Evolutionary conservation across 2,888 invertebrate species (phyloP).

Genomic region (Bombyx huttoni): DNA sequence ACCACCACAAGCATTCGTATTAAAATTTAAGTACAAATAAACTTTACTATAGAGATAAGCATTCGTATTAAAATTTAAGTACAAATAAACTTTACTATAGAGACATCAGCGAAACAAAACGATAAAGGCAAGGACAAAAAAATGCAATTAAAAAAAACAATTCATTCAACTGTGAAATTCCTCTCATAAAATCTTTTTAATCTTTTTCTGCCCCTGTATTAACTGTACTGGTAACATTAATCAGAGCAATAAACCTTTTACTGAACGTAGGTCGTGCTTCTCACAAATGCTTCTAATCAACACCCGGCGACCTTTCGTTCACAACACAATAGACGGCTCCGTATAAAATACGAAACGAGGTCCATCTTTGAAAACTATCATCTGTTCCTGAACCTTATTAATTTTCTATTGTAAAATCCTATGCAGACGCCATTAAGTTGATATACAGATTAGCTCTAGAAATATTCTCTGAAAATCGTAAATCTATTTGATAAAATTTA

Average conservation of each 20-base stretch:
- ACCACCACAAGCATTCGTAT: no score
- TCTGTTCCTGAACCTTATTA: conserved; percentile 24
- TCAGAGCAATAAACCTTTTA: conserved; percentile 35
- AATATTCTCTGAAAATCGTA: conserved; percentile 12
- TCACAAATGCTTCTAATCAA: conserved; percentile 45
- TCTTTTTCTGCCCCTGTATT: conserved; percentile 4
- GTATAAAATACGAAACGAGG: conserved; percentile 40
- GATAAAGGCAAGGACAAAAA: no score
- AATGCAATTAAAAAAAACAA: neutral
- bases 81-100: no score
- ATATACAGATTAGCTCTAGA: conserved; percentile 7
- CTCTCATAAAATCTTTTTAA: conserved; percentile 2
- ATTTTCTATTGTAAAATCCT: conserved; percentile 37
- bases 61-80: no score
- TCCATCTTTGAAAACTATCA: conserved; percentile 42
- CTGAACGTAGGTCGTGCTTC: conserved; percentile 34
- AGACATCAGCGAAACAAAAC: no score
- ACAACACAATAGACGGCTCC: conserved; percentile 24
- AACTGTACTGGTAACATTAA: conserved; percentile 35
- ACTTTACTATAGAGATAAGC: no score
- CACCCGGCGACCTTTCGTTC: conserved; percentile 28
- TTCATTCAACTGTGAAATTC: neutral
- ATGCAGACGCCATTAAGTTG: conserved; percentile 34
- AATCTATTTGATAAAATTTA: neutral
- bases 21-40: no score